These are phyloP conservation scores for Tipula lateralis DNA, from an alignment of 2,888 invertebrate genomes.

Conservation along the genomic window DNA sequence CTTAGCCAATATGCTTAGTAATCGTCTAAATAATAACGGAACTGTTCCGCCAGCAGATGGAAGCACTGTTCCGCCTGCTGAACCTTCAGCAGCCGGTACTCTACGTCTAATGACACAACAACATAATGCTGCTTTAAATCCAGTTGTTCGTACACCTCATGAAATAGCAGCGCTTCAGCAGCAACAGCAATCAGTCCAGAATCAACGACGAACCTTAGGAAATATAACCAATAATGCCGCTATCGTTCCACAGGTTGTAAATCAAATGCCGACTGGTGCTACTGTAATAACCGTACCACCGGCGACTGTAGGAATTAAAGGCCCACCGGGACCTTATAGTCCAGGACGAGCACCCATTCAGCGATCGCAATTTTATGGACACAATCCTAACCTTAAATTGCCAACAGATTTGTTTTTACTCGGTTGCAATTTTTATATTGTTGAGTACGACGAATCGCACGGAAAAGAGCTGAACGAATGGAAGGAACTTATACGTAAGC, in stretches of 20 bases:
- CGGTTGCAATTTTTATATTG: slow-evolving; percentile 89
- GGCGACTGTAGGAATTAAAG: slow-evolving; percentile 36
- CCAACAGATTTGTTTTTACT: slow-evolving; percentile 85
- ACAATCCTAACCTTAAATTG: slow-evolving; percentile 84
- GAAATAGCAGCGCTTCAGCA: slow-evolving; percentile 55
- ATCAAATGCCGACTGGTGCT: slow-evolving; percentile 40
- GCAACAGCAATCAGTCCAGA: slow-evolving; percentile 52
- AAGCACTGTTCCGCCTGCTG: slow-evolving; percentile 49
- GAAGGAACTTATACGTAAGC: slow-evolving; percentile 68
- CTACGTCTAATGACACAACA: slow-evolving; percentile 79
- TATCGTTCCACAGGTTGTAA: slow-evolving; percentile 38
- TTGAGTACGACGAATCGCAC: slow-evolving; percentile 72
- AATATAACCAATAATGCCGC: slow-evolving; percentile 53
- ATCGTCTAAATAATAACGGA: slow-evolving; percentile 60
- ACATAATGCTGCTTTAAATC: slow-evolving; percentile 61
- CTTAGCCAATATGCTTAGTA: slow-evolving; percentile 88
- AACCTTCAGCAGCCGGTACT: slow-evolving; percentile 65
- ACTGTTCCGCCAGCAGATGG: slow-evolving; percentile 49
- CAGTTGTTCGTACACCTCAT: slow-evolving; percentile 49
- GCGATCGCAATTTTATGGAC: slow-evolving; percentile 81
- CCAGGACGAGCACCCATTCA: slow-evolving; percentile 52
- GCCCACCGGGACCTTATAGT: slow-evolving; percentile 46
- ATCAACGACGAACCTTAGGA: slow-evolving; percentile 52
- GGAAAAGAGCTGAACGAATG: slow-evolving; percentile 59
- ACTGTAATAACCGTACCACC: slow-evolving; percentile 33